Evolutionary conservation across 1,140 invertebrate species (phyloP), one percentile per base, ranked within the genome.

Genomic region (Anoplophora glabripennis): DNA sequence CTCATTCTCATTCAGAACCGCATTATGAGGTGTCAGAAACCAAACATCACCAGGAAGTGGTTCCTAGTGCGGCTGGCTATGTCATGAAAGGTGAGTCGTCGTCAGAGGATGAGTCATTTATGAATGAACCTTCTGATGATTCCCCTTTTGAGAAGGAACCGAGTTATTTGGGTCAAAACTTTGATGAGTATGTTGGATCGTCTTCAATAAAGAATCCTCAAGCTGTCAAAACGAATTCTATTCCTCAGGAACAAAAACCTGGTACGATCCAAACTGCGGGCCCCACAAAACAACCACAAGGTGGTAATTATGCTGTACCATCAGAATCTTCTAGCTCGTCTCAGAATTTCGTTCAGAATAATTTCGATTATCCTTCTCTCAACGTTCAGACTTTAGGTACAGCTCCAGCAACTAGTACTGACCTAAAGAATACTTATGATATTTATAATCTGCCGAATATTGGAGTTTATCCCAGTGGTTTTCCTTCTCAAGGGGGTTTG

Each of bases 21-120:
- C 51, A 53, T 42, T 59, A 49, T 46, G 49, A 57, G 28, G 53
- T 53, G 40, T 35, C 60, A 21, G 21, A 38, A 42, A 59, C 56
- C 7, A 56, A 9, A 42, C 46, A 55, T 11, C 46, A 61, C 18
- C 41, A 61, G 18, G 34, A 54, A 21, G 38, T 54, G 3, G 14
- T 56, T 3, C 28, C 51, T 36, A 38, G 33, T 7, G 45, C 44
- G 12, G 46, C 45, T 18, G 54, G 49, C 18, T 17, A 40, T n/a
- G 37, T 40, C 21, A 52, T 14, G n/a, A 58, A 34, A 7, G 33
- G 41, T 28, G 41, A 59, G 36, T 41, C 46, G 33, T 17, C 28
- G 7, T 8, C 40, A n/a, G 9, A 40, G n/a, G 37, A 10, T 15
- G 2, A 12, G 10, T 12, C 38, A 14, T 54, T 7, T n/a, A 14